Percentiles rank a stretch among this genome's conserved stretches.
Evolutionary conservation across 2,797 vertebrate genomes (phyloP).

Genomic region (Aythya fuligula): DNA sequence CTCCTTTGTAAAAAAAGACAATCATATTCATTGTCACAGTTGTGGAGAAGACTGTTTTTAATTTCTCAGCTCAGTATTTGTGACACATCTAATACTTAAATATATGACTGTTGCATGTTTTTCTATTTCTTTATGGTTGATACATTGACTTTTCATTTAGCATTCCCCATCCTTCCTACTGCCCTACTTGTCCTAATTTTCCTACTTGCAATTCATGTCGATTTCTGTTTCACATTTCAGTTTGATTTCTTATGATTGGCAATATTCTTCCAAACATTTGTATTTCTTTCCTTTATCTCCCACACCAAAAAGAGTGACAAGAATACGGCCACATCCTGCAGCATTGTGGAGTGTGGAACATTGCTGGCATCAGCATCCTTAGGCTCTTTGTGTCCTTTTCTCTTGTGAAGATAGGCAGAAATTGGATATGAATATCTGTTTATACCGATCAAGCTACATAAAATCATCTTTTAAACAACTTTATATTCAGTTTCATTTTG

Average conservation of each 20-base stretch:
- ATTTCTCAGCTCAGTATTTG: neutral
- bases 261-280: neutral
- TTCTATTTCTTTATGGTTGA: neutral
- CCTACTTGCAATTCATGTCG: neutral
- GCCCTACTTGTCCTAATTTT: neutral
- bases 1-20: neutral
- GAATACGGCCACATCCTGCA: accelerated
- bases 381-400: neutral
- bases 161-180: neutral
- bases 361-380: neutral
- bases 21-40: neutral
- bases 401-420: neutral
- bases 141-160: neutral
- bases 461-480: neutral
- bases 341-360: accelerated
- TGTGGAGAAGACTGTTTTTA: neutral
- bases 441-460: neutral
- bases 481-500: neutral
- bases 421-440: neutral
- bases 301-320: neutral
- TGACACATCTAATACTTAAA: neutral
- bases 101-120: neutral
- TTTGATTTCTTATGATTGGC: neutral
- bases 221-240: neutral
- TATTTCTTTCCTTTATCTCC: neutral